phyloP scores from a whole-genome alignment of 2,797 vertebrate genomes.

The Mormyrus hasselquistii region DNA sequence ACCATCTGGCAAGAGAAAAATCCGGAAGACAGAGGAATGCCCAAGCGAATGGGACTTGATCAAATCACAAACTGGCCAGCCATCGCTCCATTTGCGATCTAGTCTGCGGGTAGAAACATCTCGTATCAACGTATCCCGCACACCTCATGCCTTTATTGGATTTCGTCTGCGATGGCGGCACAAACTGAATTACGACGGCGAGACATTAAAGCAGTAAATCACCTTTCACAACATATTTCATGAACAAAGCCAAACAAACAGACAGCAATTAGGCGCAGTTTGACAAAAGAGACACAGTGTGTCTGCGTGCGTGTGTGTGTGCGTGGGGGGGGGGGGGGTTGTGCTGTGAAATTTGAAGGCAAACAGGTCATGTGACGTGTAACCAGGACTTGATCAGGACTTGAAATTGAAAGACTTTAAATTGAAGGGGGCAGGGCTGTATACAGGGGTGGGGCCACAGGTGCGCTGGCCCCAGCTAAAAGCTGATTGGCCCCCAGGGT shows the following conservation, averaged over 20 bases:
- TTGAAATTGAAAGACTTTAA: neutral
- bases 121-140: neutral
- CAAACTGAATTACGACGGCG: neutral
- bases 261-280: neutral
- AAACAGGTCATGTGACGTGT: neutral
- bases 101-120: neutral
- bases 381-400: neutral
- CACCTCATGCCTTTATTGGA: neutral
- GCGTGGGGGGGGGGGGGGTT: neutral
- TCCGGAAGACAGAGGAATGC: neutral
- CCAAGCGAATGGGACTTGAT: neutral
- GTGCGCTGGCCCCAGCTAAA: neutral
- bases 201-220: slow-evolving; percentile 13
- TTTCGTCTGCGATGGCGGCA: neutral
- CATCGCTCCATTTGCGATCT: neutral
- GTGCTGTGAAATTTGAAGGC: neutral
- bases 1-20: neutral
- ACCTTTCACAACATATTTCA: slow-evolving; percentile 15
- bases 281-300: neutral
- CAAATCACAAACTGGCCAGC: neutral
- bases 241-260: neutral
- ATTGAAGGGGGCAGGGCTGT: neutral
- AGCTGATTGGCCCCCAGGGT: neutral
- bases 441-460: neutral
- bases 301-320: neutral